Base-by-base conservation (phyloP, 2,888 invertebrate genomes). In the Lithophane ornitopus region DNA sequence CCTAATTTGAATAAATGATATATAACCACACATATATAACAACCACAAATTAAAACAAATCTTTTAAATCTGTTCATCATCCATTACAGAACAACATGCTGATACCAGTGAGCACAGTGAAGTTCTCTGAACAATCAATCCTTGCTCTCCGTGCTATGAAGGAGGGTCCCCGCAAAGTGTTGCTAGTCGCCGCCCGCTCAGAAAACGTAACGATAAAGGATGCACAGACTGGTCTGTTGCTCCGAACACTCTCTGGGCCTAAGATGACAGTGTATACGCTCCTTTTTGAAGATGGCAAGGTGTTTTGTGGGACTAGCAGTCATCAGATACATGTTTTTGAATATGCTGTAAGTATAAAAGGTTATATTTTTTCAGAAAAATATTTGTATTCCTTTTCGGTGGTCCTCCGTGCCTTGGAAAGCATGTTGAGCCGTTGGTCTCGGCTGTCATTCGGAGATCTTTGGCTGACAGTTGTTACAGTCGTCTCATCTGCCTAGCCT, bases 221-320 rank as follows among this genome's bases (percentile, higher is more conserved):
- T 90, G 98, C 98, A 0, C 96, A 97, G 84, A 97, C 97, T 0
- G 98, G 98, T 0, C 94, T 98, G 0, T 93, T 98, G 76, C 90
- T 98, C 69, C 95, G 98, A 56, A 97, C 97, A 0, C 96, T 98
- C 54, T 90, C 91, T 89, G 97, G 95, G 85, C 97, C 94, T 65
- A 97, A 94, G 83, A 97, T 92, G 89, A 98, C 98, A 0, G 98
- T 98, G 0, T 98, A 98, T 89, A 97, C 98, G 12, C 91, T 98
- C 74, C 94, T 98, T n/a, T 97, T 97, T 84, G 97, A 97, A 87
- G 97, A 97, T 56, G 97, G 97, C 73, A 97, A 97, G 80, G 97
- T 98, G n/a, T 98, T 97, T 92, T 98, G 98, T 88, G 98, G 98
- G 11, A 98, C 98, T 1, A 98, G 97, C 89, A 97, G 97, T 83